Conservation (phyloP, 2,797 vertebrate genomes). For the Tapirus indicus region DNA sequence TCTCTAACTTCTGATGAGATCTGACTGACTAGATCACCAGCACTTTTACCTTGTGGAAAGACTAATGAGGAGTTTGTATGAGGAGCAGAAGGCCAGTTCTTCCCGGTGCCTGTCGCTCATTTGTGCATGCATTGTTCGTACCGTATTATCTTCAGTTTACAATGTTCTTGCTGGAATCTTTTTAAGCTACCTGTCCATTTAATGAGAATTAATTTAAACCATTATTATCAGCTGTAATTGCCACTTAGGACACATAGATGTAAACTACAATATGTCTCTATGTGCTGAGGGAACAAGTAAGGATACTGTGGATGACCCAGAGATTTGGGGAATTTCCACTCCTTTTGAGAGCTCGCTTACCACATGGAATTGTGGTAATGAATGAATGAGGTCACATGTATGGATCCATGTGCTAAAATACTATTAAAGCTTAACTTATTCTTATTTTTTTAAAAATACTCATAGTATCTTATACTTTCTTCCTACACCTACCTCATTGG, state of each 20-base stretch:
- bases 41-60: neutral
- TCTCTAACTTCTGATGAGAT: neutral
- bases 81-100: neutral
- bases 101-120: neutral
- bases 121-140: neutral
- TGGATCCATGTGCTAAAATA: neutral
- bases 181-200: slow-evolving; percentile 10
- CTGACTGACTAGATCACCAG: neutral
- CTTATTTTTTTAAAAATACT: slow-evolving; percentile 5
- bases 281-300: neutral
- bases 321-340: neutral
- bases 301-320: neutral
- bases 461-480: neutral
- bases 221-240: neutral
- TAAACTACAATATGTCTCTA: neutral
- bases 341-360: neutral
- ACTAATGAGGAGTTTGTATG: neutral
- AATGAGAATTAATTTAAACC: slow-evolving; percentile 28
- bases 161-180: slow-evolving; percentile 33
- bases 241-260: neutral
- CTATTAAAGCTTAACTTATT: neutral
- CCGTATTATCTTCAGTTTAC: neutral
- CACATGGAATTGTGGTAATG: neutral
- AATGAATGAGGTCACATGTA: neutral
- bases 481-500: neutral